phyloP scores from a whole-genome alignment of 2,797 vertebrate species.

The Molossus alvarezi region DNA sequence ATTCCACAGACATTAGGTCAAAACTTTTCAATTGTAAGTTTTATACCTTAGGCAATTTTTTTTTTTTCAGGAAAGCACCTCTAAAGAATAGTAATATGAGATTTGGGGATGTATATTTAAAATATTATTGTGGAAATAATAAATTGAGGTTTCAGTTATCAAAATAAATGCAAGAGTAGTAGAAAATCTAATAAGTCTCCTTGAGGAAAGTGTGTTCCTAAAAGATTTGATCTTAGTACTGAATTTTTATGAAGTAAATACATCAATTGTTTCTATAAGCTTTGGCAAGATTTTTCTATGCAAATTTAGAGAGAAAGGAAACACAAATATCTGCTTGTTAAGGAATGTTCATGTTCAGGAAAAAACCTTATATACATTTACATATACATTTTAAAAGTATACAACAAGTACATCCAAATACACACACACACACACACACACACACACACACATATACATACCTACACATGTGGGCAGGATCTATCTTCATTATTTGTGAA shows the following conservation, averaged over 20 bases:
- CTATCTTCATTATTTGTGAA: background rate
- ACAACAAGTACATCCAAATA: background rate
- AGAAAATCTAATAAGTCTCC: background rate
- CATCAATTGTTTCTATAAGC: slow-evolving; percentile 27
- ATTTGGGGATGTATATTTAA: background rate
- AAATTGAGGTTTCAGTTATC: slow-evolving; percentile 5
- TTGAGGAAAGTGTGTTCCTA: background rate
- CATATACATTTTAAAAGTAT: background rate
- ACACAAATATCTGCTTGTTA: background rate
- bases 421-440: too few species aligned
- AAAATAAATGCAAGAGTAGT: background rate
- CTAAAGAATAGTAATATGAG: background rate
- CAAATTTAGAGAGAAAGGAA: slow-evolving; percentile 11
- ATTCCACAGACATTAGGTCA: background rate
- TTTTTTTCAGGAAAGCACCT: background rate
- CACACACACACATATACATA: background rate
- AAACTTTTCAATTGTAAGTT: background rate
- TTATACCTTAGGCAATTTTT: background rate
- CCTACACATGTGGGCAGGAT: background rate
- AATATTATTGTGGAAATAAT: background rate
- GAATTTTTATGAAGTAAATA: slow-evolving; percentile 29
- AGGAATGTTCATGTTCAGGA: background rate
- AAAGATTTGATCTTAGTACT: background rate
- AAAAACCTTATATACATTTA: background rate
- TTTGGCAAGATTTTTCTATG: background rate